These are phyloP conservation scores for Onthophagus taurus DNA, from an alignment of 1,140 invertebrate species.

Conservation along the genomic window DNA sequence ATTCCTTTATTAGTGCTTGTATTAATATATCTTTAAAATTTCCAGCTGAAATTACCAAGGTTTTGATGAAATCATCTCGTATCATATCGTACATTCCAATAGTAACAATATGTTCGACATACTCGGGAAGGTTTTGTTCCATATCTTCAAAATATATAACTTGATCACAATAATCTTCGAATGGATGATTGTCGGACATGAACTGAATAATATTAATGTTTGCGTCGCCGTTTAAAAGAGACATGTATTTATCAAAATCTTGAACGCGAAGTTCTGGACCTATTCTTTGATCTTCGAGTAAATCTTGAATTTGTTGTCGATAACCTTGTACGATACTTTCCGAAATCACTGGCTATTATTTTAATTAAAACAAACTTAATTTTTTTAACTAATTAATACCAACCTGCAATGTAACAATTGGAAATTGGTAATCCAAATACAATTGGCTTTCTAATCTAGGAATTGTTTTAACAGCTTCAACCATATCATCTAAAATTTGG, in stretches of 20 bases:
- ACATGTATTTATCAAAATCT: conserved; percentile 74
- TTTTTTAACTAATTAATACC: not conserved
- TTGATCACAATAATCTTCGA: conserved; percentile 56
- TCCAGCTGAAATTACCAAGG: conserved; percentile 58
- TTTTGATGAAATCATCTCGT: conserved; percentile 66
- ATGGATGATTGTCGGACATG: conserved; percentile 51
- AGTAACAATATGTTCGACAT: conserved; percentile 56
- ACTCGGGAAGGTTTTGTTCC: conserved; percentile 51
- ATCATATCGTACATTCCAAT: conserved; percentile 83
- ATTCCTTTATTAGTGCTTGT: conserved; percentile 63
- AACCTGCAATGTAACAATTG: conserved; percentile 42
- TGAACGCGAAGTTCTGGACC: conserved; percentile 58
- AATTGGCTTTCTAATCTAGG: conserved; percentile 65
- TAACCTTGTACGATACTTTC: conserved; percentile 50
- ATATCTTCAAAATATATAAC: conserved; percentile 57
- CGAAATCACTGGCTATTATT: conserved; percentile 54
- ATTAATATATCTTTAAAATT: conserved; percentile 61
- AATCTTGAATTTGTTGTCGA: conserved; percentile 44
- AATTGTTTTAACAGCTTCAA: conserved; percentile 55
- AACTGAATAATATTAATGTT: conserved; percentile 54
- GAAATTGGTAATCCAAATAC: conserved; percentile 49
- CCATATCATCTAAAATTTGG: conserved; percentile 62
- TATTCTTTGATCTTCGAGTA: conserved; percentile 61
- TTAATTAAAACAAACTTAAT: not conserved
- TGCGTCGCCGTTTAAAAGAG: conserved; percentile 63